Base-by-base conservation (phyloP, 2,113 vertebrate species). In the Cyprinodon variegatus region DNA sequence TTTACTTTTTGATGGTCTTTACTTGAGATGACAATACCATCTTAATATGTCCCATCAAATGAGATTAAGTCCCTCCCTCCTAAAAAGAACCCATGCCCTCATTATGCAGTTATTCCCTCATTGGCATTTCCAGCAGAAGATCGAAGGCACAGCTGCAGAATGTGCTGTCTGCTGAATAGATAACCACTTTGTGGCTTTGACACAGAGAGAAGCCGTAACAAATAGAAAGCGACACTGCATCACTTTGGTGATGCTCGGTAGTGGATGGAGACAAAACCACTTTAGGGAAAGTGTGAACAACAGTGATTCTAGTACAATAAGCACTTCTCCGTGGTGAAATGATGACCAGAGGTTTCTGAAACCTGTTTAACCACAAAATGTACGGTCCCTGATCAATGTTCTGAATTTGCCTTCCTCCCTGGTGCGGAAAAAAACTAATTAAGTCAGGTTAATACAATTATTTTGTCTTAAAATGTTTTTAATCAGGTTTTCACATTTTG, bases 71-170 rank as follows among this genome's bases (percentile, higher is more conserved):
- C 14, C n/a, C 39, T 68, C 71, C 64, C 65, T 71, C 46, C 46
- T 37, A 20, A 59, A 48, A 36, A 59, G 57, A 50, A 13, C 2
- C 39, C 45, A 59, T 17, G 17, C n/a, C 41, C 39, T 45, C 50
- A 15, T 61, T 59, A 50, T 63, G 62, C 66, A 10, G 68, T 70
- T 36, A 37, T 10, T 38, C 37, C 39, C 38, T 40, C 20, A 59
- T 11, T 61, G 38, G 8, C 17, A 1, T 68, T 74, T 39, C 45
- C 11, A 67, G 13, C 71, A 83, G 65, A 66, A 22, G 88, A 87
- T 88, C 89, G 88, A 71, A n/a, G 76, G 77, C 80, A 45, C 87
- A 84, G 84, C 72, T 87, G 82, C 86, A 77, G 65, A 74, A 65
- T 46, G 59, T 5, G 20, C 57, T 72, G 76, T 67, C 78, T 45